Conservation (phyloP, 2,888 invertebrate species). For the Cremastobaeus sp. region DNA sequence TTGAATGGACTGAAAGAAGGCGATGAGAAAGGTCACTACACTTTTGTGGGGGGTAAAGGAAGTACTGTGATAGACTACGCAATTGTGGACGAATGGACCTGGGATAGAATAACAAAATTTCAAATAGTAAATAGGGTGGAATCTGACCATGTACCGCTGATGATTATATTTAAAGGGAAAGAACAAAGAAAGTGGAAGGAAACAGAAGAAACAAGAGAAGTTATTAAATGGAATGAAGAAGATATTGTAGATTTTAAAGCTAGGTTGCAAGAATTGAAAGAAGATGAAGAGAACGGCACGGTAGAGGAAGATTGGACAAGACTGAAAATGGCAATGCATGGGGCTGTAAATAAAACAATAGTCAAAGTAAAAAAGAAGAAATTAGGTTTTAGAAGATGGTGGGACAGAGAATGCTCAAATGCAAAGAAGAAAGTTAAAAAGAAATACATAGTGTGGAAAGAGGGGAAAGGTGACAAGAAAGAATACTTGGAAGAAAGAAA, state of each 20-base stretch:
- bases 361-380: constrained; percentile 6
- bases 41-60: constrained; percentile 39
- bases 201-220: constrained; percentile 13
- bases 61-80: constrained; percentile 46
- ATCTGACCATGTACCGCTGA: background rate
- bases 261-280: background rate
- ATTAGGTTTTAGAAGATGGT: constrained; percentile 3
- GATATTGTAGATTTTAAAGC: background rate
- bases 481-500: background rate
- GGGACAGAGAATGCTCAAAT: background rate
- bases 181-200: constrained; percentile 1
- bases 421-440: constrained; percentile 9
- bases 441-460: background rate
- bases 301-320: background rate
- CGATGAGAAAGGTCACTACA: constrained; percentile 33
- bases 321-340: background rate
- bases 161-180: constrained; percentile 1
- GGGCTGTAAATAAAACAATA: no score
- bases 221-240: constrained; percentile 9
- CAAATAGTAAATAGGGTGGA: background rate
- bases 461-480: background rate
- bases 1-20: background rate
- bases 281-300: background rate
- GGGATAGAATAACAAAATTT: background rate
- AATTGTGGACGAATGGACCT: background rate